Base-by-base conservation (phyloP, 2,888 invertebrate genomes). In the Heteromurus nitidus region DNA sequence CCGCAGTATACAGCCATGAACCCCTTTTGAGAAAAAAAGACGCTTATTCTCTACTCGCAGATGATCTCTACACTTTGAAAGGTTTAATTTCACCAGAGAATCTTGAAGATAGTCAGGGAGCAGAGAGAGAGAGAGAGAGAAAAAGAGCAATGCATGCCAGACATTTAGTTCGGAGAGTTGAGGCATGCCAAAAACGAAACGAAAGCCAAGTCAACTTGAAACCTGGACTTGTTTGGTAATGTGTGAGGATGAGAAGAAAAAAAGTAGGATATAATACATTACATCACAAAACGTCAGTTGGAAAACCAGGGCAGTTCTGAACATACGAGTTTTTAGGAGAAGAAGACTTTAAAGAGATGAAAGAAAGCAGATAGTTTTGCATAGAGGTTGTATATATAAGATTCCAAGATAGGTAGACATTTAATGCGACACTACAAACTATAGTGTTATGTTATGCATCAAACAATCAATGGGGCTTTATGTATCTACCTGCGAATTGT, bases 161-260 rank as follows among this genome's bases (percentile, higher is more conserved):
- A 80, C 80, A 73, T 73, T 73, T 50, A 47, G 72, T 47, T 73
- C 58, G 64, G 26, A 62, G 72, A 70, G 76, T 70, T 65, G 76
- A 60, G 70, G 82, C 75, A 82, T 76, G 76, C 73, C 77, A 76
- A 76, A 77, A 73, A 73, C 55, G 76, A 82, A 69, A 22, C 44
- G 30, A 70, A 82, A 77, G 80, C 68, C 74, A 64, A 80, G 50
- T 47, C 68, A 55, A 68, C 60, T 47, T 72, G 72, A 58, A 74
- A 82, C 82, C 79, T 82, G 82, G 82, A 82, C 82, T 82, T 82
- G 79, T 82, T 82, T 82, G 82, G 82, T 82, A 82, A 82, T 80
- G 77, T 82, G 79, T 73, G 68, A 53, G 67, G 31, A 67, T 58
- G 60, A 70, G 55, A 76, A 75, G 55, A 79, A 74, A 76, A 53